Evolutionary conservation across 2,113 vertebrate species (phyloP), one percentile per base, ranked within the genome.

Genomic region (Paradoxurus hermaphroditus): DNA sequence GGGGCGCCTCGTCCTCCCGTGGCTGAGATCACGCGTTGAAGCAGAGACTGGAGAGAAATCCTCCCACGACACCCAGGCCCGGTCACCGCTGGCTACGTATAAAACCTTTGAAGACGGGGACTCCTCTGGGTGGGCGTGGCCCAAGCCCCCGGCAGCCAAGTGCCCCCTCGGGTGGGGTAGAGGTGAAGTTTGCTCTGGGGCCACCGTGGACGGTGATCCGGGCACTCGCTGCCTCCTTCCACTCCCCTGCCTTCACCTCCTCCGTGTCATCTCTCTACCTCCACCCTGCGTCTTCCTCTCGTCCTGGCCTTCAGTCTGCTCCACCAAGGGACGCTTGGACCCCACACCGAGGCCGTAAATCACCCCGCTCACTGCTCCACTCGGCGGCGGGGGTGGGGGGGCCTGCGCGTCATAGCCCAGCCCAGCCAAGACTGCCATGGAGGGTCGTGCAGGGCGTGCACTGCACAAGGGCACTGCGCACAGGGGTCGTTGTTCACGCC

Each of bases 191-290:
- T 53, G 68, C 63, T 59, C 67, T 34, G 8, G 39, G 31, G 77
- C 82, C 31, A 51, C 41, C 4, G 0, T 1, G 27, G 73, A 31
- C 12, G 81, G 91, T 34, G n/a, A 56, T 91, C 93, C 62, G 49
- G 86, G 62, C 31, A 4, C 34, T 79, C 49, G 21, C 70, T 13
- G 90, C 51, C 65, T 93, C 75, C 51, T n/a, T 36, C 70, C 14
- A 7, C 36, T 18, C 16, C 14, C n/a, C 2, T 7, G 14, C 27
- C 41, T 27, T 73, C 41, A 25, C 70, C 59, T 78, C 83, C 13
- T 62, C 62, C 39, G 36, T 92, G 59, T 86, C 46, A 19, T 79
- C 67, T 97, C 90, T 95, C 94, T 97, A 94, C 97, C 96, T 96
- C 97, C 46, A 59, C 77, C 59, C 73, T 10, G 62, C 27, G 3